Percentiles rank a stretch among this genome's conserved stretches.
Evolutionary conservation across 2,113 vertebrate species (phyloP).

Genomic region (Bubo scandiacus): DNA sequence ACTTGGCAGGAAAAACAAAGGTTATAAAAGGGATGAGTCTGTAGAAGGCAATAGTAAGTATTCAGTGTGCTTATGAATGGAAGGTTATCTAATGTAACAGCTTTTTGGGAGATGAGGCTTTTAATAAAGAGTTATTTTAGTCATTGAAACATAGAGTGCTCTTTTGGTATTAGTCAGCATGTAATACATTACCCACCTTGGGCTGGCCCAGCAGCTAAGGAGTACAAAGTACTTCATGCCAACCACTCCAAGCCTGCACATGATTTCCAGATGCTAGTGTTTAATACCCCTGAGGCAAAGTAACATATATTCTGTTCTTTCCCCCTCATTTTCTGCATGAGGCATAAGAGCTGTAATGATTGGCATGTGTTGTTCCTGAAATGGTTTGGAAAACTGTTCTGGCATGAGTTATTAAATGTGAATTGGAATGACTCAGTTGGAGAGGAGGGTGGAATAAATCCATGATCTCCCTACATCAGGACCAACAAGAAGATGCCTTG

Average conservation of each 20-base stretch:
- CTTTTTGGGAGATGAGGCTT: background rate
- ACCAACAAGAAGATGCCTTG: background rate
- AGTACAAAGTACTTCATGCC: background rate
- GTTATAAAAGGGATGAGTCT: background rate
- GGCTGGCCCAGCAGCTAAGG: background rate
- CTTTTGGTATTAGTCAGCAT: background rate
- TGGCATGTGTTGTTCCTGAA: constrained; percentile 8
- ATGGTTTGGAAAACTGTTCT: constrained; percentile 14
- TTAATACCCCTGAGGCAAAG: background rate
- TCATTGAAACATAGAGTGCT: background rate
- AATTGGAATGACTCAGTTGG: constrained; percentile 11
- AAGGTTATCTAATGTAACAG: background rate
- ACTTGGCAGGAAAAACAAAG: background rate
- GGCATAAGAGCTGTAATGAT: background rate
- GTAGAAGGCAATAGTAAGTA: background rate
- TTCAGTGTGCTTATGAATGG: background rate
- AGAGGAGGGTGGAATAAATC: constrained; percentile 13
- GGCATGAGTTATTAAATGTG: constrained; percentile 19
- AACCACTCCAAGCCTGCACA: background rate
- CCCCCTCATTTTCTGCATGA: constrained; percentile 38
- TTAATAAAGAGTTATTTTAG: background rate
- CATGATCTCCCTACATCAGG: background rate
- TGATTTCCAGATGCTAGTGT: background rate
- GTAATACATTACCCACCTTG: background rate
- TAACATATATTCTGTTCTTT: background rate